Base-by-base conservation (phyloP, 2,797 vertebrate genomes). In the Chromobotia macracanthus region DNA sequence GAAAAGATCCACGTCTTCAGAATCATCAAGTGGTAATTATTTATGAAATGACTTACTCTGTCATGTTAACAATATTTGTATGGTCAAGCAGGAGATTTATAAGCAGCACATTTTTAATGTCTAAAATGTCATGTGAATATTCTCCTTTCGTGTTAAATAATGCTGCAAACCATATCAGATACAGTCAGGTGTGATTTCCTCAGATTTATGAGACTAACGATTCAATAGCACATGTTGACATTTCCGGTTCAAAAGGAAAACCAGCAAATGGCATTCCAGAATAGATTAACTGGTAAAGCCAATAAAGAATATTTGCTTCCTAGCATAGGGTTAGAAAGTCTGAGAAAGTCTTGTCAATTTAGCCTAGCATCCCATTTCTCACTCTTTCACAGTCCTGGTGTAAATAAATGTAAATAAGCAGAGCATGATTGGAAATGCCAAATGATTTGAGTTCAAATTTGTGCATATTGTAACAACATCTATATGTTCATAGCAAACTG, bases 281-380 rank as follows among this genome's bases (percentile, higher is more conserved):
- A 48, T 77, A 80, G 92, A 95, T 95, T 93, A 93, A 58, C 63
- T 60, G 61, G 70, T 86, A 90, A 93, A 91, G 83, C 91, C 82
- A 88, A 82, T 80, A 53, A 84, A 86, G 90, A 91, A 81, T 85
- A 67, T 83, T 31, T 72, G 65, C 82, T 80, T 78, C 3, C 74
- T 70, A 9, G 19, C 80, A 84, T 84, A n/a, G n/a, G n/a, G n/a
- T n/a, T n/a, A n/a, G n/a, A n/a, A n/a, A 18, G 64, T 85, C 64
- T 79, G 80, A 46, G 56, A 53, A 76, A 73, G 72, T 21, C 66
- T 41, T 9, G 58, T 28, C n/a, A 31, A 46, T 5, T 48, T 35
- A 48, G n/a, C 51, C 44, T 3, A 16, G 41, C 13, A 28, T 50
- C 18, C 56, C 31, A 44, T 15, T 70, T 51, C 16, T 41, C 58